Evolutionary conservation across 2,888 invertebrate species (phyloP).

Genomic region (Amiota mariae): DNA sequence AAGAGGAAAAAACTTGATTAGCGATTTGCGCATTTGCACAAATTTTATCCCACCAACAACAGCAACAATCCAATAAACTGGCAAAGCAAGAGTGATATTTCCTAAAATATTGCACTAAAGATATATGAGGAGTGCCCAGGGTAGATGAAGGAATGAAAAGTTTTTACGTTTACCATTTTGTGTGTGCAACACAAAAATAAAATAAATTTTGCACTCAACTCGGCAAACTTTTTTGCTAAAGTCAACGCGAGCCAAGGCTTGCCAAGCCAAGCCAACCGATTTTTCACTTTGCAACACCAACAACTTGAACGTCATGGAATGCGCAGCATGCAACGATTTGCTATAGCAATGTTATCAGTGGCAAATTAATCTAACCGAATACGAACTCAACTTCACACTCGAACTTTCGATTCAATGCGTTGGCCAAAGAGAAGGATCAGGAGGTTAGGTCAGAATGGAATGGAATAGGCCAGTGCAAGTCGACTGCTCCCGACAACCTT

Average conservation of each 20-base stretch:
- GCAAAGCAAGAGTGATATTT: neutral
- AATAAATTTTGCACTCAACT: neutral
- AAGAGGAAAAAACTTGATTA: slow-evolving; percentile 4
- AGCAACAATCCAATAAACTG: neutral
- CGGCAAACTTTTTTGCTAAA: neutral
- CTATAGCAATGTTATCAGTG: slow-evolving; percentile 42
- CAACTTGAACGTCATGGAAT: too few species aligned
- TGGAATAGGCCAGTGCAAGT: too few species aligned
- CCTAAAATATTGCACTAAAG: neutral
- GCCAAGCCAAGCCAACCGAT: neutral
- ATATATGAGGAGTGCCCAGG: neutral
- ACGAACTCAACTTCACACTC: slow-evolving; percentile 14
- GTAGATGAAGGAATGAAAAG: slow-evolving; percentile 2
- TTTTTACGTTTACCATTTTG: neutral
- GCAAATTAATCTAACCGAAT: slow-evolving; percentile 48
- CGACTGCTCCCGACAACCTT: neutral
- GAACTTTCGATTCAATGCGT: neutral
- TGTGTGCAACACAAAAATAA: too few species aligned
- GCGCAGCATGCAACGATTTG: neutral
- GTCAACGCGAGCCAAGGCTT: neutral
- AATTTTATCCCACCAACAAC: neutral
- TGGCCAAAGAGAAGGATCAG: neutral
- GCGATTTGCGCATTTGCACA: slow-evolving; percentile 6
- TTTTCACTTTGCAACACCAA: too few species aligned
- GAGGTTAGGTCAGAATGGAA: too few species aligned